Evolutionary conservation across 1,140 invertebrate genomes (phyloP).

Genomic region (Drosophila nasuta): DNA sequence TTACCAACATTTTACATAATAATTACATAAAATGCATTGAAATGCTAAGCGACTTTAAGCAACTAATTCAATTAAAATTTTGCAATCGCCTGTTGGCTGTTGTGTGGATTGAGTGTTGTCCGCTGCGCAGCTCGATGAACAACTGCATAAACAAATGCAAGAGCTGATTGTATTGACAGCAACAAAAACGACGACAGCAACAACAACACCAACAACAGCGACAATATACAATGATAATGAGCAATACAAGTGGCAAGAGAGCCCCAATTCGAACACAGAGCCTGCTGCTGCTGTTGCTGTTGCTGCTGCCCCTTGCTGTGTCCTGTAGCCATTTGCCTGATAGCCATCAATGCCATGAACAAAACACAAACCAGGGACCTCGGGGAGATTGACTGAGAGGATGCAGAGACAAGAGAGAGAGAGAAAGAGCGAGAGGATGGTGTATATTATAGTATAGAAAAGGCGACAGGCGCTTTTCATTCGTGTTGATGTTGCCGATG

Average conservation of each 20-base stretch:
- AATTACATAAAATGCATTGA: slow-evolving; percentile 6
- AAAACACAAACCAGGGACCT: slow-evolving; percentile 59
- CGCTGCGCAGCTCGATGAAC: slow-evolving; percentile 10
- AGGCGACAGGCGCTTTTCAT: slow-evolving; percentile 28
- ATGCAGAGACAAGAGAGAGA: not conserved
- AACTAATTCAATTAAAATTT: slow-evolving; percentile 36
- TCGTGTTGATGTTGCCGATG: slow-evolving; percentile 64
- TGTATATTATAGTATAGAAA: not conserved
- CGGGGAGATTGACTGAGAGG: slow-evolving; percentile 31
- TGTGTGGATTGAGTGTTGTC: slow-evolving; percentile 25
- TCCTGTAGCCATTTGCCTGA: slow-evolving; percentile 67
- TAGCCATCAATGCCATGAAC: slow-evolving; percentile 65
- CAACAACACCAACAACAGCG: slow-evolving; percentile 24
- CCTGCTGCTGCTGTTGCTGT: not conserved
- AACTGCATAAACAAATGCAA: slow-evolving; percentile 72
- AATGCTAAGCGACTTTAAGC: slow-evolving; percentile 7
- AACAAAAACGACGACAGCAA: slow-evolving; percentile 23
- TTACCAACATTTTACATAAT: slow-evolving; percentile 4
- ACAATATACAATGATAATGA: slow-evolving; percentile 57
- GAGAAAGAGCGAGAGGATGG: not conserved
- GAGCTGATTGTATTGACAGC: slow-evolving; percentile 65
- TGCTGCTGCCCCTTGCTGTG: slow-evolving; percentile 22
- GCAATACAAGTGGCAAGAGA: slow-evolving; percentile 34
- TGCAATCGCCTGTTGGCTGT: slow-evolving; percentile 5
- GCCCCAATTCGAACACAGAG: slow-evolving; percentile 28